phyloP scores from a whole-genome alignment of 2,797 vertebrate genomes.

The Acropternis orthonyx region DNA sequence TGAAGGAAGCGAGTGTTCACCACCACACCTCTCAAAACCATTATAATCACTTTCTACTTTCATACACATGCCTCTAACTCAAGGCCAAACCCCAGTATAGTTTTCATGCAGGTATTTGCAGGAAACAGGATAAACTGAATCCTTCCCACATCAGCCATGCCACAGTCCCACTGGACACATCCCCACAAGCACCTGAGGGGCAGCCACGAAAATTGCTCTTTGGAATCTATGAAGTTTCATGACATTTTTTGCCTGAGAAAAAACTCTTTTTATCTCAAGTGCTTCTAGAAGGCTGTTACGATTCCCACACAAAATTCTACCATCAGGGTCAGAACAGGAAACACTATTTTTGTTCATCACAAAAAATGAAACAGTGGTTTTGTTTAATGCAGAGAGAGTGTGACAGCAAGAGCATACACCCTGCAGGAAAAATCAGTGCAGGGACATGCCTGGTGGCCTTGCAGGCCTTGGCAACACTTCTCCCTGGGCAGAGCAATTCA shows the following conservation, averaged over 20 bases:
- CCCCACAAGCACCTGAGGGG: background rate
- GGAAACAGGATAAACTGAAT: background rate
- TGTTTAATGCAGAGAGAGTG: background rate
- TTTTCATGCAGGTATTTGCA: background rate
- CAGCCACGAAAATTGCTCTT: background rate
- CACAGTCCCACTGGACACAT: background rate
- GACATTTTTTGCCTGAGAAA: background rate
- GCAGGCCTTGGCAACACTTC: background rate
- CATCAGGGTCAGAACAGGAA: background rate
- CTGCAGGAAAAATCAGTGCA: fast-evolving
- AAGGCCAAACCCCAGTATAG: background rate
- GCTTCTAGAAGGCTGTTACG: fast-evolving
- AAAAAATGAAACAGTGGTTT: background rate
- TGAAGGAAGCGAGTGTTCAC: background rate
- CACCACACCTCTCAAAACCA: background rate
- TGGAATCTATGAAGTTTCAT: background rate
- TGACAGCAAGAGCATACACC: background rate
- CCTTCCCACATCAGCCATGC: background rate
- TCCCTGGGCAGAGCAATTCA: background rate
- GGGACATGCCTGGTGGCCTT: background rate
- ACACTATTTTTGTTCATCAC: background rate
- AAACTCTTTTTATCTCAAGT: background rate
- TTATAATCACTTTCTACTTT: background rate
- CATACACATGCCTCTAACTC: background rate
- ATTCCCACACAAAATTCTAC: background rate